Evolutionary conservation across 2,113 vertebrate species (phyloP), one percentile per base, ranked within the genome.

Genomic region (Gopherus flavomarginatus): DNA sequence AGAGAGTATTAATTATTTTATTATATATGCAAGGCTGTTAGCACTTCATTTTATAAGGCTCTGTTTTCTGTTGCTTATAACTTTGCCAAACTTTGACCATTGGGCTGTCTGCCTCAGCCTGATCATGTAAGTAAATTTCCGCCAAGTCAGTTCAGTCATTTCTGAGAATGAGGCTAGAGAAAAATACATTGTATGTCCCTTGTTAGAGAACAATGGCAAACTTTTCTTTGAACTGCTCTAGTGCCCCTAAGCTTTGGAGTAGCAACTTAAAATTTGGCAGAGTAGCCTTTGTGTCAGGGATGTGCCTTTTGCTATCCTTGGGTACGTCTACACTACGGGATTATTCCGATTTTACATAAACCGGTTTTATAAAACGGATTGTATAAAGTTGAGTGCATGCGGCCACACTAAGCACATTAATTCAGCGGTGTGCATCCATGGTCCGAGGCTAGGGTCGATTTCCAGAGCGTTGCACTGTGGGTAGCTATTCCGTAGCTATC

Each of bases 261-360:
- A 82, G 0, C 38, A 53, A 35, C 54, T 81, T 90, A 53, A 87
- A 81, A 85, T 11, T 89, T 1, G 17, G 52, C 56, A 65, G 21
- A 2, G 35, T 13, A 24, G 29, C 31, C 8, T 49, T 4, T 7
- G 87, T 90, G 8, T 44, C 38, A 69, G 19, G 42, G 72, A 12
- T 5, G 75, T 11, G 0, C 0, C 0, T 22, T 86, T 31, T 81
- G 1, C n/a, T 83, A 2, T 83, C n/a, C n/a, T 7, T 35, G 7
- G 42, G 42, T 42, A 42, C 42, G 42, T 42, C 42, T 42, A 42
- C 42, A 42, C 42, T 42, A 42, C 42, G 5, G 42, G 42, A 42
- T 42, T 42, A 42, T 42, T 42, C 42, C 42, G 5, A 42, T 42
- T 42, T 42, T 42, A 42, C 42, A 42, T 42, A 42, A 42, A 42